Conservation (phyloP, 2,113 vertebrate genomes). For the Theropithecus gelada region DNA sequence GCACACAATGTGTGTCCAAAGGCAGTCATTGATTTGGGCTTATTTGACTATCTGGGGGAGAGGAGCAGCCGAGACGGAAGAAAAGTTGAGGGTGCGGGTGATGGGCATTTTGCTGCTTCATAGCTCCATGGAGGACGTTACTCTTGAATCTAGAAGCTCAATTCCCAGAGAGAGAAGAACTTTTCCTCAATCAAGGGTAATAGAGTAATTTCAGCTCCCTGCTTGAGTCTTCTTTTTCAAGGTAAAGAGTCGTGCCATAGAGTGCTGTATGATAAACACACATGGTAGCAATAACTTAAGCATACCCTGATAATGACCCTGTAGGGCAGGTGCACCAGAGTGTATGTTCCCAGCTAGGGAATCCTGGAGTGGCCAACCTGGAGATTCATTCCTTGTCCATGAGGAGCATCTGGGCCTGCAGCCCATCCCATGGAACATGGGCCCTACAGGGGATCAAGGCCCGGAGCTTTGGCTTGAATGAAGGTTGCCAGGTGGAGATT, state of each 20-base stretch:
- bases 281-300: too few relatives aligned
- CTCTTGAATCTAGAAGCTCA: not conserved
- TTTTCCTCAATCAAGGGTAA: not conserved
- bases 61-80: not conserved
- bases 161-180: not conserved
- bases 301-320: too few relatives aligned
- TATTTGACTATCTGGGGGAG: not conserved
- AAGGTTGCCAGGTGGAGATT: too few relatives aligned
- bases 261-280: not conserved
- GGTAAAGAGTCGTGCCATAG: not conserved
- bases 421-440: too few relatives aligned
- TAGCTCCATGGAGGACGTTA: not conserved
- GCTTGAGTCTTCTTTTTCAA: not conserved
- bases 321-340: too few relatives aligned
- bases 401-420: too few relatives aligned
- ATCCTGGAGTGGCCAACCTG: too few relatives aligned
- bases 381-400: too few relatives aligned
- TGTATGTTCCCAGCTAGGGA: too few relatives aligned
- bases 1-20: rapidly evolving
- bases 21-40: not conserved
- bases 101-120: not conserved
- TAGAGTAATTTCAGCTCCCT: not conserved
- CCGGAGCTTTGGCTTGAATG: too few relatives aligned
- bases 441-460: too few relatives aligned
- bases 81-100: not conserved